Evolutionary conservation across 2,113 vertebrate species (phyloP).

Genomic region (Elachura formosa): DNA sequence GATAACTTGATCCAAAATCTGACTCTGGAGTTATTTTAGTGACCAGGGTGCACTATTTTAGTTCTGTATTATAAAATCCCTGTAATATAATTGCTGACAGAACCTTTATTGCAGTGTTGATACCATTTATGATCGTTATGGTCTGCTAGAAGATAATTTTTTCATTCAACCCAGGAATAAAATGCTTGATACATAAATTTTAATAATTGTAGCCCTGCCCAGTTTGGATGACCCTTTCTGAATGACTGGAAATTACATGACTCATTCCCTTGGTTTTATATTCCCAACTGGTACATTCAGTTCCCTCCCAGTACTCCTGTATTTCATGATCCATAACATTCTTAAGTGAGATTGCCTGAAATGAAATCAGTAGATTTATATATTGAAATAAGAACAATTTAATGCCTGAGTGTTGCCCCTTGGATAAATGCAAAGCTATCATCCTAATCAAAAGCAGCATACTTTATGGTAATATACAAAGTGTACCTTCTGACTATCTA

Average conservation of each 20-base stretch:
- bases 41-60: slow-evolving; percentile 30
- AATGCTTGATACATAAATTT: slow-evolving; percentile 12
- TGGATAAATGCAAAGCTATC: neutral
- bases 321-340: neutral
- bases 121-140: neutral
- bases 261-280: slow-evolving; percentile 25
- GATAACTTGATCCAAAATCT: slow-evolving; percentile 42
- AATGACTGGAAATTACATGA: slow-evolving; percentile 36
- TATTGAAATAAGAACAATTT: neutral
- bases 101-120: neutral
- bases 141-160: neutral
- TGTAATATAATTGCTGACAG: slow-evolving; percentile 36
- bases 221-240: neutral
- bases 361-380: neutral
- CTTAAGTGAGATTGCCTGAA: slow-evolving; percentile 17
- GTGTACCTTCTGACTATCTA: neutral
- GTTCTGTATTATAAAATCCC: slow-evolving; percentile 37
- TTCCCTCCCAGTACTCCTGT: slow-evolving; percentile 8
- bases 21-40: slow-evolving; percentile 54
- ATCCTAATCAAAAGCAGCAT: neutral
- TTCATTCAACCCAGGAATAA: neutral
- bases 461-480: neutral
- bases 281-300: slow-evolving; percentile 19
- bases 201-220: neutral
- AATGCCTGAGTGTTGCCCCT: neutral